A percentile compares a stretch with the other conserved stretches of the same genome.
Evolutionary conservation across 2,797 vertebrate species (phyloP).

Genomic region (Benthosema pterotum): DNA sequence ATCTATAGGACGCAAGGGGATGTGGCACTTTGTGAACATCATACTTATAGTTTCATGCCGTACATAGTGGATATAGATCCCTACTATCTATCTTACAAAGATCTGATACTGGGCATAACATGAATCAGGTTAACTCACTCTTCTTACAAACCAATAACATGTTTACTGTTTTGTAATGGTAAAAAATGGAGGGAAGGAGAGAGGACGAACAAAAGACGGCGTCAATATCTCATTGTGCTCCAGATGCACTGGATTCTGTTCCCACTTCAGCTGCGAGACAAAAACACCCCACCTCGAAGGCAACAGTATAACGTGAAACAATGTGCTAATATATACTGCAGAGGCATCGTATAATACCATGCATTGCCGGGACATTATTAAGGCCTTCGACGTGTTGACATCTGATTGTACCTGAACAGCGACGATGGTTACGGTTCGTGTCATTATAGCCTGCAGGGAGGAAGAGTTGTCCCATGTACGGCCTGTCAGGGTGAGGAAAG

Average conservation of each 20-base stretch:
- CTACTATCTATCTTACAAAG: too few species aligned
- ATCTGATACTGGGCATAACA: too few species aligned
- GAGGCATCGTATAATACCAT: background rate
- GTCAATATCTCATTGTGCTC: background rate
- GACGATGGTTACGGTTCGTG: slow-evolving; percentile 38
- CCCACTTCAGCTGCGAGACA: too few species aligned
- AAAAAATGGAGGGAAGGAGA: background rate
- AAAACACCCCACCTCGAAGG: too few species aligned
- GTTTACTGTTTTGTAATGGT: background rate
- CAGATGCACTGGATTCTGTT: background rate
- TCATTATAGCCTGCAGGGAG: slow-evolving; percentile 63
- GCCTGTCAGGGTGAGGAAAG: slow-evolving; percentile 6
- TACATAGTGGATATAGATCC: too few species aligned
- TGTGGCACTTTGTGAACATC: slow-evolving; percentile 7
- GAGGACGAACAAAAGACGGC: background rate
- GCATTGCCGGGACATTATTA: slow-evolving; percentile 13
- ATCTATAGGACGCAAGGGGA: slow-evolving; percentile 63
- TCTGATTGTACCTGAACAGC: slow-evolving; percentile 35
- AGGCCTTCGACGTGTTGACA: slow-evolving; percentile 45
- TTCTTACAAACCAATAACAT: background rate
- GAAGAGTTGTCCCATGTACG: slow-evolving; percentile 57
- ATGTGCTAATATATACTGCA: background rate
- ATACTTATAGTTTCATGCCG: too few species aligned
- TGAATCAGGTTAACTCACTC: background rate
- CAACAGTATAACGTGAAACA: too few species aligned